Conservation (phyloP, 2,888 invertebrate species). For the Drosophila buzzatii region DNA sequence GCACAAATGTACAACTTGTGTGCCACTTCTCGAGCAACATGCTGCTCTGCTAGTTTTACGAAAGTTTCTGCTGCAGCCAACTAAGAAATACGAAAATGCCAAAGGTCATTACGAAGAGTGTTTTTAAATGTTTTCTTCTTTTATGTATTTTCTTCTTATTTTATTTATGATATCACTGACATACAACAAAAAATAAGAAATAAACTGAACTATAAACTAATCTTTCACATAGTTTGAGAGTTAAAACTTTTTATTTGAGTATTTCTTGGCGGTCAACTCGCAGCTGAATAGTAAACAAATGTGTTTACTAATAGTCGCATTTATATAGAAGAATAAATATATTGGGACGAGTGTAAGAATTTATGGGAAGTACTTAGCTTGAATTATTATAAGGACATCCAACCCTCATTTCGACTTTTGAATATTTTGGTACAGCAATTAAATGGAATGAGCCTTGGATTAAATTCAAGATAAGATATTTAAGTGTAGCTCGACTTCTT, state of each 20-base stretch:
- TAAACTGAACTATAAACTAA: constrained; percentile 1
- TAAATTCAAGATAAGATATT: not conserved
- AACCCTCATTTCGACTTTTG: not conserved
- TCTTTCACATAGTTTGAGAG: not conserved
- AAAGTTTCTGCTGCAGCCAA: constrained; percentile 23
- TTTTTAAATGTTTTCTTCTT: constrained; percentile 20
- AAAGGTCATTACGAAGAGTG: constrained; percentile 43
- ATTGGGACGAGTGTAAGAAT: not conserved
- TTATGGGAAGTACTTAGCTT: no score
- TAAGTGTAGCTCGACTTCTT: not conserved
- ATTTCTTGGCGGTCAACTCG: constrained; percentile 6
- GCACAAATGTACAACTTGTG: constrained; percentile 14
- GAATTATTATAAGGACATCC: not conserved
- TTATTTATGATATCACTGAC: not conserved
- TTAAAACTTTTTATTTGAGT: constrained; percentile 22
- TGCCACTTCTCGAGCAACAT: not conserved
- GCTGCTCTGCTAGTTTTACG: constrained; percentile 7
- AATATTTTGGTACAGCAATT: not conserved
- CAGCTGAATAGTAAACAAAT: constrained; percentile 18
- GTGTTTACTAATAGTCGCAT: not conserved
- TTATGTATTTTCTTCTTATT: not conserved
- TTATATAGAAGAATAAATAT: not conserved
- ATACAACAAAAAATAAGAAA: not conserved
- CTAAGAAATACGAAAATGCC: constrained; percentile 28
- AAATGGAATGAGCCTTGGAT: not conserved